Percentiles rank a stretch among this genome's conserved stretches.
Evolutionary conservation across 2,888 invertebrate genomes (phyloP).

Genomic region (Leptopilina drosophilae): DNA sequence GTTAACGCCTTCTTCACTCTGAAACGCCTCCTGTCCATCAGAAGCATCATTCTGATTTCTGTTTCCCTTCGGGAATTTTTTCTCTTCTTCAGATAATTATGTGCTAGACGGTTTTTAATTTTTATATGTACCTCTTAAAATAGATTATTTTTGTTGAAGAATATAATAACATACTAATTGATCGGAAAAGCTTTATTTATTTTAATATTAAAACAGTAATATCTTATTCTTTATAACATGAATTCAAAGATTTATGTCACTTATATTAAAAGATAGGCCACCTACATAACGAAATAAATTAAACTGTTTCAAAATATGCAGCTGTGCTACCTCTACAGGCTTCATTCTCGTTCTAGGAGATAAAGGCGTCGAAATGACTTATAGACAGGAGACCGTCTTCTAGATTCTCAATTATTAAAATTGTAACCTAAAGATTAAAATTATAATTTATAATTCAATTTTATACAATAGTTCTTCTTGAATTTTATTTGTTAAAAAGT

Average conservation of each 20-base stretch:
- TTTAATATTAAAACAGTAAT: too few species aligned
- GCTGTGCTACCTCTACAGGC: constrained; percentile 61
- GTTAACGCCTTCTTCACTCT: constrained; percentile 67
- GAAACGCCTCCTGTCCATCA: constrained; percentile 74
- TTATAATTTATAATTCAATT: too few species aligned
- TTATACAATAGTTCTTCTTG: too few species aligned
- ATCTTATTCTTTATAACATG: too few species aligned
- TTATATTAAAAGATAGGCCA: constrained; percentile 58
- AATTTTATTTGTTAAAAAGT: too few species aligned
- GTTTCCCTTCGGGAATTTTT: constrained; percentile 60
- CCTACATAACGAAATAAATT: constrained; percentile 6
- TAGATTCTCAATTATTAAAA: too few species aligned
- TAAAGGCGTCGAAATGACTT: constrained; percentile 76
- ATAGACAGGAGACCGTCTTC: constrained; percentile 57
- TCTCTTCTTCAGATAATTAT: constrained; percentile 53
- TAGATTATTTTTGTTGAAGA: background rate
- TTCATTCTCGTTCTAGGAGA: constrained; percentile 66
- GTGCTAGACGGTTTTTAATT: constrained; percentile 62
- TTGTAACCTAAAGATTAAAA: too few species aligned
- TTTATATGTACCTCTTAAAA: background rate
- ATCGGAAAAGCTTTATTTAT: background rate
- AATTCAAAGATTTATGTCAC: constrained; percentile 57
- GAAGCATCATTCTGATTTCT: constrained; percentile 65
- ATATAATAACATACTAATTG: background rate
- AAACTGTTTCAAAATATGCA: constrained; percentile 14